Evolutionary conservation across 2,113 vertebrate genomes (phyloP).

Genomic region (Xenotilapia leptura): DNA sequence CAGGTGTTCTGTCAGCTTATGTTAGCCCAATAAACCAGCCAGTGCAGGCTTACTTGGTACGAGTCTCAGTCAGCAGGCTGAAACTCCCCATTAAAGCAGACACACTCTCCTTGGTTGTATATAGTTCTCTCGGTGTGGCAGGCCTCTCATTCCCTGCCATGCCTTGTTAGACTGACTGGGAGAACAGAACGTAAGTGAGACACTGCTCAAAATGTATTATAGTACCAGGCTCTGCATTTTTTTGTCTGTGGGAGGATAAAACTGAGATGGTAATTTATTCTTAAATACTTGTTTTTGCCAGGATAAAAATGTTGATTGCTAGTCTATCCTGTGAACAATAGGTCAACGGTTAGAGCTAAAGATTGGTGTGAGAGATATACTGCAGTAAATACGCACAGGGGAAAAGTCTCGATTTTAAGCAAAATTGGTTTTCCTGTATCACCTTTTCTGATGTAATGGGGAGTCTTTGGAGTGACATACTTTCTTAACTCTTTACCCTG

Average conservation of each 20-base stretch:
- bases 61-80: slow-evolving; percentile 3
- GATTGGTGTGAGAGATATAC: background rate
- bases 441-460: background rate
- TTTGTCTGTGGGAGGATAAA: background rate
- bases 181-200: background rate
- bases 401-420: background rate
- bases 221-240: background rate
- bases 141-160: slow-evolving; percentile 14
- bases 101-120: background rate
- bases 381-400: background rate
- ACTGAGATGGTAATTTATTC: background rate
- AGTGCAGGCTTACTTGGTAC: background rate
- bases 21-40: slow-evolving; percentile 53
- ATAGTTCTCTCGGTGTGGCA: background rate
- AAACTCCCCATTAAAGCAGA: slow-evolving; percentile 23
- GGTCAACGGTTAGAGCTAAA: background rate
- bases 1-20: slow-evolving; percentile 63
- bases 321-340: background rate
- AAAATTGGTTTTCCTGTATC: background rate
- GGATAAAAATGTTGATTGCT: background rate
- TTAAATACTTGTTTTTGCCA: background rate
- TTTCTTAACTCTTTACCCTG: background rate
- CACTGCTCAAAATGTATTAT: background rate
- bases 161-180: slow-evolving; percentile 1
- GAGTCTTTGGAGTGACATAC: background rate